A percentile compares a stretch with the other conserved stretches of the same genome.
These are phyloP conservation scores for Myxocyprinus asiaticus DNA, from an alignment of 2,113 vertebrate genomes.

Conservation along the genomic window DNA sequence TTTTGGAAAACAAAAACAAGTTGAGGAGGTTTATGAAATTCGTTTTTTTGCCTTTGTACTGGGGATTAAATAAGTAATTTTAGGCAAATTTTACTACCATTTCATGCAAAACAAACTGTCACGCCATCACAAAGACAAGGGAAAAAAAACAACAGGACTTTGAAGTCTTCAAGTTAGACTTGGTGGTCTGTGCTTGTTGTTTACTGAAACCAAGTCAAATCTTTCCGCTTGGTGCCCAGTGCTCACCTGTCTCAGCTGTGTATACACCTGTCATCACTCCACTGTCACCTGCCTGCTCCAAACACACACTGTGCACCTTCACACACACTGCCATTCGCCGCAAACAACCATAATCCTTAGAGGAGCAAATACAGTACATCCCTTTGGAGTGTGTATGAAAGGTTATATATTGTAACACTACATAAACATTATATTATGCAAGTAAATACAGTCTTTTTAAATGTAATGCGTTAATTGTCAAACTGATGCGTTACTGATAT, in stretches of 20 bases:
- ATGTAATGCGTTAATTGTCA: too few relatives aligned
- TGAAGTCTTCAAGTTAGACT: conserved; percentile 36
- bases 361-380: not conserved
- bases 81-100: not conserved
- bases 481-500: too few relatives aligned
- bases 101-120: not conserved
- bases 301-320: not conserved
- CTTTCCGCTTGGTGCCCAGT: conserved; percentile 12
- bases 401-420: not conserved
- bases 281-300: conserved; percentile 44
- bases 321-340: conserved; percentile 20
- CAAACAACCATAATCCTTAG: conserved; percentile 2
- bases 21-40: too few relatives aligned
- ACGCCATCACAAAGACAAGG: not conserved
- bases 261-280: conserved; percentile 55
- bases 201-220: not conserved
- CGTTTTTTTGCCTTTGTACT: too few relatives aligned
- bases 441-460: too few relatives aligned
- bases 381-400: conserved; percentile 7
- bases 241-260: conserved; percentile 52
- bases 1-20: too few relatives aligned
- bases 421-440: not conserved
- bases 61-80: not conserved
- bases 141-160: conserved; percentile 41
- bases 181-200: conserved; percentile 23